Base-by-base conservation (phyloP, 2,797 vertebrate species). In the Helostoma temminkii region DNA sequence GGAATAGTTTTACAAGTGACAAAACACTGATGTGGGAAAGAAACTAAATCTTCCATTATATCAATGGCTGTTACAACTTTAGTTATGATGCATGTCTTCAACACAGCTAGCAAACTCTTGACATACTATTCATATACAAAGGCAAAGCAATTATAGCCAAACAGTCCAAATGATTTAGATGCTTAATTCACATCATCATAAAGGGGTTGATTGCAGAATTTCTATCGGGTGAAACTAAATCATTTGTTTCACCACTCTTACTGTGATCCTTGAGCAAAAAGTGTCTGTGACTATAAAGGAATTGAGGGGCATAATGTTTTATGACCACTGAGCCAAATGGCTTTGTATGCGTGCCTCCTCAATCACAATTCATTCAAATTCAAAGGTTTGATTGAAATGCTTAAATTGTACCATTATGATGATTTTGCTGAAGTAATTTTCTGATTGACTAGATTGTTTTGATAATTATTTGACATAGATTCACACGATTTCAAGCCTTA, bases 361-460 rank as follows among this genome's bases (percentile, higher is more conserved):
- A 93, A 88, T 90, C 87, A 89, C 61, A 91, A 84, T 87, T 86
- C 73, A 89, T 91, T 91, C 89, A 90, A 42, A 86, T 85, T 86
- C 71, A 80, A n/a, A 79, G 64, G 65, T 84, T 74, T 86, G 91
- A 92, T 92, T 89, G 88, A 87, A 85, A 83, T 76, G 71, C 74
- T 76, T 72, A 89, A 85, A 90, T 86, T 88, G 78, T 82, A 66
- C 87, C 82, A 89, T 92, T 88, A 89, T 55, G 78, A 76, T 66
- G 73, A 89, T 90, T 92, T 93, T 92, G 89, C 91, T 84, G 86
- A 66, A 88, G 63, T 86, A 67, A 81, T 92, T 85, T 85, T 67
- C 61, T 49, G 39, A 88, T 56, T 69, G 79, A 71, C 76, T 64
- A 77, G 83, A 89, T 85, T 86, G 85, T 85, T 84, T 78, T 70